Conservation (phyloP, 1,140 invertebrate genomes). For the Pissodes strobi region DNA sequence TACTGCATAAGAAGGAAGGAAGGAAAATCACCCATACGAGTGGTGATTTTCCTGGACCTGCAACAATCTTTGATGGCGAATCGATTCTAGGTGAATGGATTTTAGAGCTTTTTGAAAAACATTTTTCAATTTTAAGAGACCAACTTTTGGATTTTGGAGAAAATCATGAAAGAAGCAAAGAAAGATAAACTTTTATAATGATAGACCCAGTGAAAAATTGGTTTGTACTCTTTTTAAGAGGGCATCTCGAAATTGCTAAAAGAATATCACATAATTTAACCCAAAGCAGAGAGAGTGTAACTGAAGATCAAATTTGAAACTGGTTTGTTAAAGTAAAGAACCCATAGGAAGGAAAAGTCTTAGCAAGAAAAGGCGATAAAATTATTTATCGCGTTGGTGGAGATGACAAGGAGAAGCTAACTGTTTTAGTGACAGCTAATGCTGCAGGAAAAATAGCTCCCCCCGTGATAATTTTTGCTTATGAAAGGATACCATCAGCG, state of each 20-base stretch:
- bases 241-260: too few species aligned
- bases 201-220: too few species aligned
- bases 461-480: constrained; percentile 30
- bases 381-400: constrained; percentile 11
- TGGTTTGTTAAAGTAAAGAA: constrained; percentile 1
- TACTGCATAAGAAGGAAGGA: not conserved
- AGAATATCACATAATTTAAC: too few species aligned
- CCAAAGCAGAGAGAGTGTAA: too few species aligned
- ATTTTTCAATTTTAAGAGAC: not conserved
- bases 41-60: not conserved
- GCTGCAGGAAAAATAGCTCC: constrained; percentile 7
- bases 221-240: too few species aligned
- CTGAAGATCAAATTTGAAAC: too few species aligned
- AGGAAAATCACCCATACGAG: not conserved
- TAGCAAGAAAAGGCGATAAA: too few species aligned
- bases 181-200: too few species aligned
- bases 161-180: too few species aligned
- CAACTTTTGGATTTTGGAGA: too few species aligned
- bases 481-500: constrained; percentile 2
- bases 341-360: constrained; percentile 15
- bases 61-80: not conserved
- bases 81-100: not conserved
- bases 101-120: not conserved
- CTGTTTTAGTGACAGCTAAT: constrained; percentile 9
- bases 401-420: constrained; percentile 21